Conservation (phyloP, 2,113 vertebrate genomes). For the Heterotis niloticus region DNA sequence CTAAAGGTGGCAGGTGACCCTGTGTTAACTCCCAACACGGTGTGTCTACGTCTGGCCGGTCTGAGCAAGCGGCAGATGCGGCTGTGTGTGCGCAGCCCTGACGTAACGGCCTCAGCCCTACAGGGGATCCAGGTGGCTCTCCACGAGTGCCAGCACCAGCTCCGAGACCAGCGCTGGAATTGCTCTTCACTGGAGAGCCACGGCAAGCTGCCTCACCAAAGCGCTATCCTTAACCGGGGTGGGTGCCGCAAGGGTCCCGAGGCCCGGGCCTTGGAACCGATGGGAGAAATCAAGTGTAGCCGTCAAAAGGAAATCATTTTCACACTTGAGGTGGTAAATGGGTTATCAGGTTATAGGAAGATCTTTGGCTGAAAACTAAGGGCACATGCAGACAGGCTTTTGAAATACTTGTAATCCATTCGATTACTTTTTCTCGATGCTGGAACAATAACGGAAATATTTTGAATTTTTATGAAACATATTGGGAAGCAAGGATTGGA, state of each 20-base stretch:
- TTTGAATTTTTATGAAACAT: no score
- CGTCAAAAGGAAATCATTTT: neutral
- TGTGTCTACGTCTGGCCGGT: slow-evolving; percentile 76
- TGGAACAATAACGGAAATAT: no score
- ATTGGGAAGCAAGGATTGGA: no score
- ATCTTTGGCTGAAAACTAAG: neutral
- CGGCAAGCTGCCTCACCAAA: slow-evolving; percentile 79
- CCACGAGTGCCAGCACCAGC: slow-evolving; percentile 86
- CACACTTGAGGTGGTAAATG: slow-evolving; percentile 9
- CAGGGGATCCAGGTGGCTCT: slow-evolving; percentile 86
- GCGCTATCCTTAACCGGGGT: slow-evolving; percentile 82
- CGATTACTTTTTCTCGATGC: no score
- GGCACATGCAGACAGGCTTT: neutral
- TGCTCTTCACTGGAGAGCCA: slow-evolving; percentile 79
- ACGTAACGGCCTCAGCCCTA: slow-evolving; percentile 85
- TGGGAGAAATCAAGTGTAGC: neutral
- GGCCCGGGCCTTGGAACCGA: slow-evolving; percentile 19
- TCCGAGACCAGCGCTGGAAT: slow-evolving; percentile 86
- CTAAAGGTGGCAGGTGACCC: slow-evolving; percentile 82
- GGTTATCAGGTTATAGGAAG: neutral
- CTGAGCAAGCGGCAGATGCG: slow-evolving; percentile 82
- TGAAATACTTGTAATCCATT: no score
- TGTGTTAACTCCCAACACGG: slow-evolving; percentile 79
- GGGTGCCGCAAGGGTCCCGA: slow-evolving; percentile 45
- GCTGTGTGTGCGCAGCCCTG: slow-evolving; percentile 81